Base-by-base conservation (phyloP, 2,888 invertebrate species). In the Cylindroiulus punctatus region DNA sequence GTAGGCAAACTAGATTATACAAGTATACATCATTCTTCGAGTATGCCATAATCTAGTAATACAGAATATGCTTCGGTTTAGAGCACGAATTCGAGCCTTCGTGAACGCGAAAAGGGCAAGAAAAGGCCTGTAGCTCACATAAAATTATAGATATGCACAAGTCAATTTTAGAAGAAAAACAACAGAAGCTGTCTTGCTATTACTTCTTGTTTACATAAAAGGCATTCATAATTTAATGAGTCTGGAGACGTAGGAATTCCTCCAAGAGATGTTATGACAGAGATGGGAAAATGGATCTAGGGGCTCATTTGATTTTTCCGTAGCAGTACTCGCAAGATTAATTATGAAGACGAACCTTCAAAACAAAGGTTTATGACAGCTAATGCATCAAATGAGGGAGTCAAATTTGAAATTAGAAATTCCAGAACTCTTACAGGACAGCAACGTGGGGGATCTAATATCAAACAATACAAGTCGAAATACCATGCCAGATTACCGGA, bases 301-400 rank as follows among this genome's bases (percentile, higher is more conserved):
- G 17, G 14, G 17, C 26, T 76, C 14, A 30, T 30, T 76, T 76
- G 76, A 76, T 76, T 76, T 76, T 30, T 76, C 76, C 76, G 32
- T 30, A 76, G 76, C 76, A 76, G 26, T 76, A 76, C 76, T 76
- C 26, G 12, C 30, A 76, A 76, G 30, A 76, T 76, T 76, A 76
- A 76, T 76, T 76, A 76, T 30, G 3, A 76, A 76, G 8, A 76
- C 76, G 14, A 30, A 76, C 30, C 22, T 76, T 22, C 30, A 30
- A 76, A 76, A 76, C 76, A 22, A 76, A 12, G 30, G 5, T 30
- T 76, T 30, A 76, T 76, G 30, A 76, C 30, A 30, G 30, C 5
- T 30, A 22, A 76, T 30, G 76, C 76, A 76, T 22, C 4, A n/a
- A 19, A 52, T 52, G 65, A 26, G 26, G 2, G 65, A 65, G 4